Evolutionary conservation across 2,113 vertebrate species (phyloP).

Genomic region (Nymphicus hollandicus): DNA sequence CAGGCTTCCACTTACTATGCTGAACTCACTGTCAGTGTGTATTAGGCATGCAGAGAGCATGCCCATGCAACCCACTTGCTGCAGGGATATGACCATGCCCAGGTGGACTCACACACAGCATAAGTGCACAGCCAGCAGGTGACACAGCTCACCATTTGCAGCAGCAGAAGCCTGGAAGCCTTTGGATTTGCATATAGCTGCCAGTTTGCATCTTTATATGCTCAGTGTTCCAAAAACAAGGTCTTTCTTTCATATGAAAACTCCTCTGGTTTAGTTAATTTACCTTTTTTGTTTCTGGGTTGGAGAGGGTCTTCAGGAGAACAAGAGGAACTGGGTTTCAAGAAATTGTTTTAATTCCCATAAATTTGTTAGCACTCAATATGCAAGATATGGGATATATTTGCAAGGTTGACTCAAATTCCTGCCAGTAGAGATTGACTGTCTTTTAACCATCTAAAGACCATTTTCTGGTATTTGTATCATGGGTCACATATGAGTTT

Average conservation of each 20-base stretch:
- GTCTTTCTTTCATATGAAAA: background rate
- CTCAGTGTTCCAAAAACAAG: background rate
- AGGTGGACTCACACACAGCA: background rate
- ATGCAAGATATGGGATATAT: background rate
- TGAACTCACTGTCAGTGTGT: background rate
- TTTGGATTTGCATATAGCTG: background rate
- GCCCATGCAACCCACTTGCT: background rate
- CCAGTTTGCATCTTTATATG: background rate
- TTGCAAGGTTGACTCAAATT: background rate
- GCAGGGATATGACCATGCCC: fast-evolving
- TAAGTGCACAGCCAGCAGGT: background rate
- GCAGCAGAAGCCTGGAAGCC: background rate
- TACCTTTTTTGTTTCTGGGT: background rate
- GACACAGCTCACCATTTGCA: background rate
- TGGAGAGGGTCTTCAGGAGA: background rate
- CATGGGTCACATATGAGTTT: background rate
- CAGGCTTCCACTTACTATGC: background rate
- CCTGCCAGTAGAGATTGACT: background rate
- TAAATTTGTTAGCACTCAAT: background rate
- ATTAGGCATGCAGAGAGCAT: background rate
- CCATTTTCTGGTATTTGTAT: background rate
- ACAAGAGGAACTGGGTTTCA: background rate
- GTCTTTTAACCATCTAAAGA: background rate
- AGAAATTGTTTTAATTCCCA: background rate
- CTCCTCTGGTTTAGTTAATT: background rate